Percentiles rank a stretch among this genome's conserved stretches.
phyloP scores from a whole-genome alignment of 2,888 invertebrate species.

The Pseudococcus viburni region DNA sequence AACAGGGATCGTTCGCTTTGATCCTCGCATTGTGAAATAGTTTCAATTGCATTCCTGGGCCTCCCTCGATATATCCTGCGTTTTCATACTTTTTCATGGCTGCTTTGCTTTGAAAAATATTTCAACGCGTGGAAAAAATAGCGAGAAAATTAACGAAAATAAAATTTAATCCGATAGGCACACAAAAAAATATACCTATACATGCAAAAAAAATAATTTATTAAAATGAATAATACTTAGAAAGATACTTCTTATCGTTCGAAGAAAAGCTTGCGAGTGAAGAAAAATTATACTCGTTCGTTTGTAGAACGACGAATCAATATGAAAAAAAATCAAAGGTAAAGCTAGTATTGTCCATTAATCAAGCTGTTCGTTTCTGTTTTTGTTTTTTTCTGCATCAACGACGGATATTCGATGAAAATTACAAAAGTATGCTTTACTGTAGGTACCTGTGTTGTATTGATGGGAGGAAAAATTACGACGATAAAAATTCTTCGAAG shows the following conservation, averaged over 20 bases:
- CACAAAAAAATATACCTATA: neutral
- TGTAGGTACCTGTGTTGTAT: too few species aligned
- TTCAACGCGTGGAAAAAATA: neutral
- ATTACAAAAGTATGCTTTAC: neutral
- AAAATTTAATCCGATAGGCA: neutral
- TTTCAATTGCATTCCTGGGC: too few species aligned
- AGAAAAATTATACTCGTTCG: neutral
- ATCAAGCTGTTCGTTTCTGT: neutral
- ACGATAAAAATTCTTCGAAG: neutral
- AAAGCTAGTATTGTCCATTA: conserved; percentile 6
- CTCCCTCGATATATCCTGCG: too few species aligned
- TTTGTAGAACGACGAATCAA: neutral
- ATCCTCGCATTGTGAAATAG: too few species aligned
- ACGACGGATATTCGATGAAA: neutral
- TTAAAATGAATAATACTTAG: conserved; percentile 53
- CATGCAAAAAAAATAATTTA: conserved; percentile 52
- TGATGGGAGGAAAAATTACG: too few species aligned
- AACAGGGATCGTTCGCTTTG: too few species aligned
- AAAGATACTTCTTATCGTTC: neutral
- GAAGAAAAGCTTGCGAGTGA: conserved; percentile 20
- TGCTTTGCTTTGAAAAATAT: neutral
- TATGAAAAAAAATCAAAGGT: neutral
- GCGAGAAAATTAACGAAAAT: conserved; percentile 2
- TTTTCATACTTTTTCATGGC: too few species aligned
- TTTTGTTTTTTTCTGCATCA: neutral